Conservation (phyloP, 37 sponge, comb jelly and placozoan genomes). For the Agelas oroides region DNA sequence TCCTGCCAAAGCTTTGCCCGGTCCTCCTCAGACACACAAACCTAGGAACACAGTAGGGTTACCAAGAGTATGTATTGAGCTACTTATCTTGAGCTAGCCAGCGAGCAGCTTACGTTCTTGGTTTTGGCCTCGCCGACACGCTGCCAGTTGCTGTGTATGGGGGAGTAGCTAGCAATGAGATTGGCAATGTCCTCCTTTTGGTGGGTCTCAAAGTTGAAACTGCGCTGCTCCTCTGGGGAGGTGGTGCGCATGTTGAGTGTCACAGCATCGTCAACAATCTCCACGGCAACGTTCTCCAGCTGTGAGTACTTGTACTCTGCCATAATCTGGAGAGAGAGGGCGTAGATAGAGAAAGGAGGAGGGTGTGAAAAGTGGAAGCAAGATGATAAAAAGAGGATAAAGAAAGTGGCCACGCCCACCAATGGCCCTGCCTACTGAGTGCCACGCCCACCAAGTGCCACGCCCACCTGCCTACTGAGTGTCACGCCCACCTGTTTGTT, state of each 20-base stretch:
- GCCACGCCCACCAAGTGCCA: no score
- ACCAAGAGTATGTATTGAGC: no score
- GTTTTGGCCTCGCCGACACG: slow-evolving; percentile 83
- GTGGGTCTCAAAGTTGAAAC: slow-evolving; percentile 87
- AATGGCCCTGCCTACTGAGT: no score
- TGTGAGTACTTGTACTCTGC: slow-evolving; percentile 79
- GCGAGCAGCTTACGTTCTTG: slow-evolving; percentile 61
- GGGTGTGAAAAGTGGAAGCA: neutral
- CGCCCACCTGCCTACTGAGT: no score
- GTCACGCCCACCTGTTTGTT: slow-evolving; percentile 62
- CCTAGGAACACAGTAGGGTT: no score
- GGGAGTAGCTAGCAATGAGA: slow-evolving; percentile 95
- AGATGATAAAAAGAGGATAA: no score
- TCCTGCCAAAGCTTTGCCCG: slow-evolving; percentile 78
- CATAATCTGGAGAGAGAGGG: slow-evolving; percentile 61
- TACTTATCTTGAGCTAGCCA: no score
- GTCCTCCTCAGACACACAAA: slow-evolving; percentile 75
- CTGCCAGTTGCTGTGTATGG: slow-evolving; percentile 90
- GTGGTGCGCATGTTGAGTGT: slow-evolving; percentile 81
- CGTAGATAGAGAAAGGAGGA: neutral
- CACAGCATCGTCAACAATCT: slow-evolving; percentile 76
- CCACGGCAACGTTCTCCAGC: slow-evolving; percentile 86
- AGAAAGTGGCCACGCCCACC: no score
- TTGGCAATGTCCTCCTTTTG: slow-evolving; percentile 95
- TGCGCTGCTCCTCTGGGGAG: slow-evolving; percentile 79